These are phyloP conservation scores for Hycleus cichorii DNA, from an alignment of 1,140 invertebrate species.

Conservation along the genomic window DNA sequence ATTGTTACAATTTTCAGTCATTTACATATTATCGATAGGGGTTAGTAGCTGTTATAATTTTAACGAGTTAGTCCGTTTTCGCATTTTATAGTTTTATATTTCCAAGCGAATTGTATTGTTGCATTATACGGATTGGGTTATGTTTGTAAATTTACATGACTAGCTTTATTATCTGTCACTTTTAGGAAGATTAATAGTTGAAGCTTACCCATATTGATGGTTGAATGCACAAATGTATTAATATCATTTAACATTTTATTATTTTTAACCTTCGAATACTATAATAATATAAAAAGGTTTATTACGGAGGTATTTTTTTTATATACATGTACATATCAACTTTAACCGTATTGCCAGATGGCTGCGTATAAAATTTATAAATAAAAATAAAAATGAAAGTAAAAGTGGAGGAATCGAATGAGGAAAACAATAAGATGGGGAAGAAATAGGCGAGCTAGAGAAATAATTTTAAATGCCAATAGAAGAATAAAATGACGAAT, in stretches of 20 bases:
- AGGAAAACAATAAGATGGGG: too few species aligned
- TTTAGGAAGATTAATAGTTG: slow-evolving; percentile 10
- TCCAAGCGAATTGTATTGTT: slow-evolving; percentile 18
- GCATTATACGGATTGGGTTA: slow-evolving; percentile 17
- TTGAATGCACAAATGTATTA: slow-evolving; percentile 12
- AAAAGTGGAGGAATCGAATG: too few species aligned
- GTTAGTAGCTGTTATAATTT: slow-evolving; percentile 25
- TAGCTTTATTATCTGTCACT: slow-evolving; percentile 20
- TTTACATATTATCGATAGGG: slow-evolving; percentile 33
- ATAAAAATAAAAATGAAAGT: too few species aligned
- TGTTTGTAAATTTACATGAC: slow-evolving; percentile 20
- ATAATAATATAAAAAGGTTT: too few species aligned
- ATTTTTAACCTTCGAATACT: slow-evolving; percentile 6
- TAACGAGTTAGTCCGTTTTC: slow-evolving; percentile 32
- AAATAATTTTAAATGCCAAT: too few species aligned
- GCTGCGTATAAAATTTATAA: too few species aligned
- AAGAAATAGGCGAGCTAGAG: too few species aligned
- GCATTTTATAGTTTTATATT: slow-evolving; percentile 30
- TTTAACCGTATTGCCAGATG: too few species aligned
- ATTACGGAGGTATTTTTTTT: too few species aligned
- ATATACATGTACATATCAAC: too few species aligned
- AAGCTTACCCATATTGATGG: slow-evolving; percentile 11
- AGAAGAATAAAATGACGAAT: too few species aligned
- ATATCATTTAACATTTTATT: slow-evolving; percentile 12
- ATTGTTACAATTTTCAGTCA: slow-evolving; percentile 34